Base-by-base conservation (phyloP, 2,888 invertebrate species). In the Lithophane semibrunnea region DNA sequence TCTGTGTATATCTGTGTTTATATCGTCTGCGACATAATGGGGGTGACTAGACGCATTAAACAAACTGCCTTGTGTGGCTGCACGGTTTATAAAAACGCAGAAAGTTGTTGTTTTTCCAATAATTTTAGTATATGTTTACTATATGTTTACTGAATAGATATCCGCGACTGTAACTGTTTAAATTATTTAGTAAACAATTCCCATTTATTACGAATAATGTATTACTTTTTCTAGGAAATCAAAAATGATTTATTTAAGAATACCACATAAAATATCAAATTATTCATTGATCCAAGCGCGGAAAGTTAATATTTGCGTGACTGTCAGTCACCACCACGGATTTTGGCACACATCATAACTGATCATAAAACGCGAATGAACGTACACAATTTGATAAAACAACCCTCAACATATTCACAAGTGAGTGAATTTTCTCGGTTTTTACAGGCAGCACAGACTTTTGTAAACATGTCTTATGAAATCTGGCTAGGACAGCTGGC, bases 11-110 rank as follows among this genome's bases (percentile, higher is more conserved):
- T 37, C 37, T 37, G 37, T 37, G 37, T 37, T 37, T 5, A 37
- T 37, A 37, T 75, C 61, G 88, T 84, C 88, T 87, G 83, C 79
- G 66, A 82, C 67, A 68, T 68, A 61, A 61, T 49, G 78, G 80
- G 82, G 65, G 82, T 73, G 92, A 88, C 94, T 92, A 93, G 94
- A 93, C 93, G 81, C 92, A 91, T 92, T 88, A 92, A 91, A 84
- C 82, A 82, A 86, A 86, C 85, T 80, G 83, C 70, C 70, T 76
- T 61, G 61, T 71, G 78, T 70, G 73, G 77, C 66, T 79, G 79
- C 73, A 3, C 73, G 29, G 69, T 85, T 82, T 67, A 74, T 54
- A 75, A 77, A 85, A 85, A 70, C 49, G n/a, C 16, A 82, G 74
- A 63, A 72, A 69, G 66, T 61, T 42, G 29, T 60, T 69, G 63